Evolutionary conservation across 2,888 invertebrate species (phyloP), one percentile per base, ranked within the genome.

Genomic region (Sarcophaga caerulescens): DNA sequence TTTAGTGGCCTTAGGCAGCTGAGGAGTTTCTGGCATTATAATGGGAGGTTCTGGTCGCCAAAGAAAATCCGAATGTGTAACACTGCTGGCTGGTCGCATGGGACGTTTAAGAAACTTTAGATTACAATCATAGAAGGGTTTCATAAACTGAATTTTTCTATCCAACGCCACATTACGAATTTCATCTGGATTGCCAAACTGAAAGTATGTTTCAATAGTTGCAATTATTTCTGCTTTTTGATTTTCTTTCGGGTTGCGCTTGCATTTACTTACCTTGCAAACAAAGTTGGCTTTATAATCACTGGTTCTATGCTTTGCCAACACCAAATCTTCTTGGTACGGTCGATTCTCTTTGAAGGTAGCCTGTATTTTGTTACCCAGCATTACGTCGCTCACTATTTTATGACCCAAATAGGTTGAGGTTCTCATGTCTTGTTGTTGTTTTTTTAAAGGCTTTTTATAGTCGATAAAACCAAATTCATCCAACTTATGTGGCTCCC

Each of bases 351-450:
- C 90, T 14, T 87, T 62, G 19, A 88, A 86, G 68, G 89, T 90
- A 1, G 87, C 88, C 44, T 87, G 88, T 17, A 89, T 75, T 35
- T 88, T 88, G 21, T 89, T 90, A 11, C 88, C 90, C 79, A 89
- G 73, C 35, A 88, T 89, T 0, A 89, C 88, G 59, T 91, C 92
- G 2, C 89, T 90, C 35, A 92, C 85, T 65, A 90, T 81, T 5
- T 90, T 89, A 86, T 92, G 91, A 1, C 89, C 91, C 2, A 91
- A 87, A 81, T 92, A 91, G 1, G 88, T 89, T 0, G 93, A 90
- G 4, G 92, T 92, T 11, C 93, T 90, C 89, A 90, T 90, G 88
- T 92, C 93, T 59, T 89, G 88, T 25, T 89, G 88, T 25, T 88
- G 88, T 3, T 87, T 86, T 25, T 82, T 88, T 10, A 88, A 70